Conservation (phyloP, 2,888 invertebrate species). For the Chesias legatella region DNA sequence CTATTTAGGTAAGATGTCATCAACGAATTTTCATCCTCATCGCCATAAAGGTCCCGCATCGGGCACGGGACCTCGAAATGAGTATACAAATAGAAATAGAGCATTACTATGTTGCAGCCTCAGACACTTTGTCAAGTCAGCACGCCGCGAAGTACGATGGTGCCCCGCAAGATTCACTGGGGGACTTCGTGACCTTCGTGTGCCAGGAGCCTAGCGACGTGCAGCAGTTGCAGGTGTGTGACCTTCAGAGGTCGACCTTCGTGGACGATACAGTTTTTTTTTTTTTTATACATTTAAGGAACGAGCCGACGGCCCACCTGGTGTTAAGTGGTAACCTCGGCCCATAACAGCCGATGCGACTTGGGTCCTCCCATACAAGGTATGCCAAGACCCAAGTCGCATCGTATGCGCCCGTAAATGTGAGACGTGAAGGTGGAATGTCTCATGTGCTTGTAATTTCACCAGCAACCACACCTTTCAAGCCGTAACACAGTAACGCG, state of each 20-base stretch:
- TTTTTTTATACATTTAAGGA: no score
- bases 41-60: constrained; percentile 24
- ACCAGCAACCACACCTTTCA: no score
- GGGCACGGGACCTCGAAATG: constrained; percentile 17
- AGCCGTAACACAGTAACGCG: no score
- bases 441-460: no score
- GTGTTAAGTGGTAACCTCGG: no score
- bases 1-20: constrained; percentile 7
- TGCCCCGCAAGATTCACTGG: constrained; percentile 91
- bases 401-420: no score
- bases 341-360: no score
- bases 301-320: no score
- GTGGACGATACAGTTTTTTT: neutral
- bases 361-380: no score
- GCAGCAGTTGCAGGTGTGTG: constrained; percentile 85
- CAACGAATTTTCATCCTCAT: constrained; percentile 21
- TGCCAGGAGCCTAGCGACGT: constrained; percentile 93
- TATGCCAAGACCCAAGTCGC: no score
- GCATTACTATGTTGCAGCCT: constrained; percentile 42
- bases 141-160: constrained; percentile 81
- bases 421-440: no score
- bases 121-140: constrained; percentile 59
- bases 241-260: neutral
- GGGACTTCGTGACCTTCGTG: constrained; percentile 97
- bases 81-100: constrained; percentile 16